Evolutionary conservation across 1,140 invertebrate genomes (phyloP), one percentile per base, ranked within the genome.

Genomic region (Drosophila yakuba): DNA sequence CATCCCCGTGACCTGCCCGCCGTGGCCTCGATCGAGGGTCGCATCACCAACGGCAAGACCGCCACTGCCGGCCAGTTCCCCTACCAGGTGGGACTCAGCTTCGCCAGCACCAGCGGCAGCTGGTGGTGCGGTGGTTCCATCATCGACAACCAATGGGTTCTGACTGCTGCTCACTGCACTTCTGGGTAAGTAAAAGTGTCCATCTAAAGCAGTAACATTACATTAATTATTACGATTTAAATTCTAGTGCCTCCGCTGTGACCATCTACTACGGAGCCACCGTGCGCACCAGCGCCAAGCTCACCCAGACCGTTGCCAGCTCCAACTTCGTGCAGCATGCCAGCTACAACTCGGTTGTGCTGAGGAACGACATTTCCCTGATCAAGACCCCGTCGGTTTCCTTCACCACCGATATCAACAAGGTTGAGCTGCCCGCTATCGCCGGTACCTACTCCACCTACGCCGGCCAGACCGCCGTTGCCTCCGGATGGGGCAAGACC

Each of bases 141-240:
- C 50, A 93, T 95, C 35, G 91, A 80, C 69, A 75, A 90, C 51
- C 17, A 91, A 3, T 95, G 93, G 93, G 83, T 95, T 3, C 66
- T 95, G 28, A 94, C 94, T 10, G 94, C 95, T 20, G 95, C 94
- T 20, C 95, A 96, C 75, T 95, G 95, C 74, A 74, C 71, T 43
- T 47, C 15, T 47, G 67, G 78, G 77, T 81, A 51, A 62, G 73
- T 25, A 20, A 20, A 2, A 1, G 20, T 20, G 20, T 1, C 1
- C 20, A 20, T 20, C 20, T 20, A 20, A 20, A 15, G 28, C 41
- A 44, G 1, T 17, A 0, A 6, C 41, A 2, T 25, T 25, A 25
- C 4, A 25, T 25, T 0, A 25, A 4, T 25, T 20, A 20, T 2
- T 1, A 20, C 20, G 20, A 20, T 20, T n/a, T n/a, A n/a, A 25